Conservation (phyloP, 2,797 vertebrate genomes). For the Molossus molossus region DNA sequence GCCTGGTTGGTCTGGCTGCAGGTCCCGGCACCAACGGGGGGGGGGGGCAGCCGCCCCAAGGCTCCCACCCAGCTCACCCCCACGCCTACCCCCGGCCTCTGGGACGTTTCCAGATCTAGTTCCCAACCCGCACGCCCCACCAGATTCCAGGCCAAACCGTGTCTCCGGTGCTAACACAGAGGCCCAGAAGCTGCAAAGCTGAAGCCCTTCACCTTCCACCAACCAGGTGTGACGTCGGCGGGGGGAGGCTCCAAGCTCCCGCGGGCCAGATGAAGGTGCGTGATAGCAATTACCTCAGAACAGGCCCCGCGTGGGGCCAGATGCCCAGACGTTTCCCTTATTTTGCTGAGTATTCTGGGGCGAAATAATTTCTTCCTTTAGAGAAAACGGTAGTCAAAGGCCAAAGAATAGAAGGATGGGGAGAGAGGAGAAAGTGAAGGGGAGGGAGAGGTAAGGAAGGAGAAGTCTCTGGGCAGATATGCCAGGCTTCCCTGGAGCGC, state of each 20-base stretch:
- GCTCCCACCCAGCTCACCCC: constrained; percentile 65
- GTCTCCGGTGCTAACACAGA: constrained; percentile 84
- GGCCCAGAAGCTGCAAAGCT: constrained; percentile 92
- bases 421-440: constrained; percentile 1
- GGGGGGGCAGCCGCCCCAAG: background rate
- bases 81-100: background rate
- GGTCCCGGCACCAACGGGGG: background rate
- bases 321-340: constrained; percentile 90
- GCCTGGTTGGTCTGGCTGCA: constrained; percentile 56
- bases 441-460: background rate
- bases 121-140: background rate
- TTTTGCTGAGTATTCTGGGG: constrained; percentile 87
- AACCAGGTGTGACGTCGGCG: constrained; percentile 87
- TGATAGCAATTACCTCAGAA: constrained; percentile 92
- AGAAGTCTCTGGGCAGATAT: background rate
- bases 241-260: constrained; percentile 51
- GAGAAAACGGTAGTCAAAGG: constrained; percentile 81
- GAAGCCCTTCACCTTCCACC: constrained; percentile 62
- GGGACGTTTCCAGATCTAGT: constrained; percentile 79
- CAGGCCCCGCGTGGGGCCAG: constrained; percentile 93
- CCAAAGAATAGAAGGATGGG: constrained; percentile 40
- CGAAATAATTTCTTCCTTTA: constrained; percentile 82
- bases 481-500: background rate
- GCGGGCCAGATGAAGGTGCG: constrained; percentile 87
- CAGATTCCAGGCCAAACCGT: constrained; percentile 86